Conservation (phyloP, 2,888 invertebrate species). For the Nephrotoma guestfalica region DNA sequence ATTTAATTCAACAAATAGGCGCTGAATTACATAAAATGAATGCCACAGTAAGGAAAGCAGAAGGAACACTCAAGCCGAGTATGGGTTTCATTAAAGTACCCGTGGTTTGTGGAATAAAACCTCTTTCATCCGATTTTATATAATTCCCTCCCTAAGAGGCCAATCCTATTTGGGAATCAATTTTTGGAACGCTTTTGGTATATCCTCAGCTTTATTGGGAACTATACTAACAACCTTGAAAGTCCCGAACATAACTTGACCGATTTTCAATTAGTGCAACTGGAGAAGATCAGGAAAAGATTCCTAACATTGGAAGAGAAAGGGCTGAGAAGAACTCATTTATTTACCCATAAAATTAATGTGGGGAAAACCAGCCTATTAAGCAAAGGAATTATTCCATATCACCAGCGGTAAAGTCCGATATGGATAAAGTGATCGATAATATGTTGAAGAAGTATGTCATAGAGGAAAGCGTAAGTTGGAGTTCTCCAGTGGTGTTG, state of each 20-base stretch:
- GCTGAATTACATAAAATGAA: not conserved
- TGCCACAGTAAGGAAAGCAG: not conserved
- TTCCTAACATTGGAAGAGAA: not conserved
- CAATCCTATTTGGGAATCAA: not conserved
- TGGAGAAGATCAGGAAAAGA: not conserved
- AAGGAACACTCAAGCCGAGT: not conserved
- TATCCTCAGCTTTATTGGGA: not conserved
- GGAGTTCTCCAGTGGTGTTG: too few relatives aligned
- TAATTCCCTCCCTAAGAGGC: not conserved
- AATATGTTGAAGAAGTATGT: too few relatives aligned
- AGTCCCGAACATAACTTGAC: not conserved
- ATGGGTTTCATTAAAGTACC: not conserved
- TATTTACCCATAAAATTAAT: conserved; percentile 12
- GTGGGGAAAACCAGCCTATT: conserved; percentile 11
- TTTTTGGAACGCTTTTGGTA: not conserved
- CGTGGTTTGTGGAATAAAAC: not conserved
- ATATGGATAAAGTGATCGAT: too few relatives aligned
- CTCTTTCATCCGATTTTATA: not conserved
- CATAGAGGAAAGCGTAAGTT: too few relatives aligned
- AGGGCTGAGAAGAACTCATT: too few relatives aligned
- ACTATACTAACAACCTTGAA: not conserved
- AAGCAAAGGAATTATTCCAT: conserved; percentile 14
- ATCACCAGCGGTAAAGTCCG: not conserved
- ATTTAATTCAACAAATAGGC: not conserved
- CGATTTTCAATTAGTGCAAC: not conserved